A percentile compares a stretch with the other conserved stretches of the same genome.
Conservation (phyloP, 2,888 invertebrate genomes). For the Parnassius glacialis region DNA sequence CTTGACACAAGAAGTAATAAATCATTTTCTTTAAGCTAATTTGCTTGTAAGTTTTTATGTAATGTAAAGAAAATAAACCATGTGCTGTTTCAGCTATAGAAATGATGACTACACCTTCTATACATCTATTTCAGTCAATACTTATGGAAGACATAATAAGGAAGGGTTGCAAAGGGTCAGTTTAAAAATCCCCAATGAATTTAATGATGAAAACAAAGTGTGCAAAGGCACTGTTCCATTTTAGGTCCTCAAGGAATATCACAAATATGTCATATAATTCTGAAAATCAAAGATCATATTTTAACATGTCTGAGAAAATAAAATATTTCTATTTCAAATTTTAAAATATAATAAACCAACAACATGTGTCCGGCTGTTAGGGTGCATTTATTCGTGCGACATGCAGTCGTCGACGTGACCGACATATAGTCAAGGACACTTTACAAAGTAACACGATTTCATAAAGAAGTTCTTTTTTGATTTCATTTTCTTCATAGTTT, state of each 20-base stretch:
- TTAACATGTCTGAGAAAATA: neutral
- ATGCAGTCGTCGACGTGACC: too few species aligned
- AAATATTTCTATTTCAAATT: neutral
- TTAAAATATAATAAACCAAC: too few species aligned
- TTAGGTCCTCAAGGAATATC: constrained; percentile 1
- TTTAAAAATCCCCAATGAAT: constrained; percentile 7
- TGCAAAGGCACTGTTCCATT: constrained; percentile 8
- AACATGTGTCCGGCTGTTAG: too few species aligned
- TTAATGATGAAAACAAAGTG: constrained; percentile 1
- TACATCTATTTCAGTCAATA: constrained; percentile 14
- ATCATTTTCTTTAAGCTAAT: constrained; percentile 13
- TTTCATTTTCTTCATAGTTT: too few species aligned
- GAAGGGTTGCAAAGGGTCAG: constrained; percentile 10
- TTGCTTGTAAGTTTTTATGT: constrained; percentile 9
- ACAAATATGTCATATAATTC: constrained; percentile 5
- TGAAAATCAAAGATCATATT: constrained; percentile 14
- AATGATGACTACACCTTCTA: constrained; percentile 24
- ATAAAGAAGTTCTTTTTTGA: too few species aligned
- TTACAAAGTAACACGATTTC: too few species aligned
- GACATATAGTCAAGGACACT: too few species aligned
- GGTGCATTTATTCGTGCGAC: too few species aligned
- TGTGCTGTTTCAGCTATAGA: constrained; percentile 23
- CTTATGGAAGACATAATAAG: constrained; percentile 6
- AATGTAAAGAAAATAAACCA: constrained; percentile 17
- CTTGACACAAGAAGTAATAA: constrained; percentile 9